Evolutionary conservation across 2,888 invertebrate genomes (phyloP).

Genomic region (Mimumesa dahlbomi): DNA sequence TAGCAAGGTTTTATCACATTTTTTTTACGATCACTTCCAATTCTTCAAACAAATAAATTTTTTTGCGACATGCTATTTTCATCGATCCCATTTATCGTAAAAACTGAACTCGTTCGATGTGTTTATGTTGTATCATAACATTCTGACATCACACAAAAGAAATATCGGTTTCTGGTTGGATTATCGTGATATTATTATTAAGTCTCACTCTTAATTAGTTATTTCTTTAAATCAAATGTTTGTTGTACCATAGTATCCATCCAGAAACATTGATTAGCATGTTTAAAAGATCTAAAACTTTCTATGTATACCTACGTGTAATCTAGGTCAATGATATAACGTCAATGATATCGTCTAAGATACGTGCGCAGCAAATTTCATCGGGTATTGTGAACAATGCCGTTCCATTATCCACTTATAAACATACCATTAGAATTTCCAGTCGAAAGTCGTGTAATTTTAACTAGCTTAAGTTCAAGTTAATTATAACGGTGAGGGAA

Average conservation of each 20-base stretch:
- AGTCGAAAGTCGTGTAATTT: too few relatives aligned
- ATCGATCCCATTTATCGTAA: too few relatives aligned
- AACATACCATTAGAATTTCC: too few relatives aligned
- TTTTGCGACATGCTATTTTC: neutral
- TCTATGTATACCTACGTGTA: neutral
- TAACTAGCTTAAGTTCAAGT: too few relatives aligned
- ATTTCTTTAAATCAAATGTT: neutral
- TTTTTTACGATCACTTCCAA: neutral
- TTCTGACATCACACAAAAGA: too few relatives aligned
- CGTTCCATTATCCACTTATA: too few relatives aligned
- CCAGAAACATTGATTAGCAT: neutral
- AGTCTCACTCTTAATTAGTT: too few relatives aligned
- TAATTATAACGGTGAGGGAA: neutral
- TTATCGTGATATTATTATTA: too few relatives aligned
- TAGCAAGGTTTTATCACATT: constrained; percentile 14
- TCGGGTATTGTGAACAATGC: too few relatives aligned
- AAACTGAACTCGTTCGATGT: too few relatives aligned
- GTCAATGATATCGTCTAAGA: neutral
- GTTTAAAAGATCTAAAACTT: neutral
- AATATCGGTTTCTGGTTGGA: too few relatives aligned
- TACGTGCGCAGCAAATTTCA: constrained; percentile 5
- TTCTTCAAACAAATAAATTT: neutral
- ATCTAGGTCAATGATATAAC: constrained; percentile 16
- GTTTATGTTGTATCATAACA: too few relatives aligned
- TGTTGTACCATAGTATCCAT: neutral